These are phyloP conservation scores for Anguilla obscura DNA, from an alignment of 2,797 vertebrate species.

Conservation along the genomic window DNA sequence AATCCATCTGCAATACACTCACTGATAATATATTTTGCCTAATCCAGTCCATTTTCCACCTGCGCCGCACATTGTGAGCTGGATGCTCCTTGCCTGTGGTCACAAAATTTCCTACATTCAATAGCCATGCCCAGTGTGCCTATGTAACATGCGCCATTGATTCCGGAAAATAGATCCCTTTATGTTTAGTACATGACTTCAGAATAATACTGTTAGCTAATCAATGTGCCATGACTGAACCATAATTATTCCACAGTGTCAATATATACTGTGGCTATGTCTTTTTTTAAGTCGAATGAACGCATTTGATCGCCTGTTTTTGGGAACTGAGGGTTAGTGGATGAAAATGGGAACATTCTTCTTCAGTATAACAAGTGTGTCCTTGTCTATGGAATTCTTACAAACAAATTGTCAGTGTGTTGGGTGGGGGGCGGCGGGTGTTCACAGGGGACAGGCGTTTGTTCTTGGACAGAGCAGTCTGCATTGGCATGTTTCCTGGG, in stretches of 20 bases:
- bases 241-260: not conserved
- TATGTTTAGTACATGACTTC: not conserved
- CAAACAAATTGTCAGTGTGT: slow-evolving; percentile 47
- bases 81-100: not conserved
- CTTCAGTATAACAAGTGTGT: not conserved
- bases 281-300: not conserved
- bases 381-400: slow-evolving; percentile 10
- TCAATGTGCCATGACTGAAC: not conserved
- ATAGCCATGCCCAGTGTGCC: not conserved
- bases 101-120: not conserved
- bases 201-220: not conserved
- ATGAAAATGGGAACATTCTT: not conserved
- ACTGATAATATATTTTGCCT: not conserved
- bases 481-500: slow-evolving; percentile 26
- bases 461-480: slow-evolving; percentile 43
- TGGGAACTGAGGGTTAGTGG: not conserved
- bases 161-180: not conserved
- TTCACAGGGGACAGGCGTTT: slow-evolving; percentile 59
- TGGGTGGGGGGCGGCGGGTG: slow-evolving; percentile 52
- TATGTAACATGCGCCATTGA: not conserved
- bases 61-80: not conserved
- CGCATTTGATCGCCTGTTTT: not conserved
- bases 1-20: not conserved
- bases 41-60: not conserved
- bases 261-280: not conserved